Percentiles rank a stretch among this genome's conserved stretches.
phyloP scores from a whole-genome alignment of 2,888 invertebrate species.

The Lamellibrachia satsuma region DNA sequence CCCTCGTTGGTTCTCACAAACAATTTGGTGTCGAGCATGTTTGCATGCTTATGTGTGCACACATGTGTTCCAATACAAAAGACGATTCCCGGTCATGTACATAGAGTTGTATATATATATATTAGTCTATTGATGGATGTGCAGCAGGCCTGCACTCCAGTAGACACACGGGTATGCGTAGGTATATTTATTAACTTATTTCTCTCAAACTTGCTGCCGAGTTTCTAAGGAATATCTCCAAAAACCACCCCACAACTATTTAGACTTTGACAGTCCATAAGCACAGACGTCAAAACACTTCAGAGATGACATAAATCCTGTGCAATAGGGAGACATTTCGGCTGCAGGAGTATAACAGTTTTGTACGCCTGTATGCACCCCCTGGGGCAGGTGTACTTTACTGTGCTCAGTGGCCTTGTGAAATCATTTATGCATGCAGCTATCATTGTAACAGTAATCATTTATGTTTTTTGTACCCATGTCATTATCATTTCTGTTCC shows the following conservation, averaged over 20 bases:
- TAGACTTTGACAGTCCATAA: background rate
- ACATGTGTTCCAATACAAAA: background rate
- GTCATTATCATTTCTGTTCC: background rate
- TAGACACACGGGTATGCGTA: background rate
- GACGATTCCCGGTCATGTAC: background rate
- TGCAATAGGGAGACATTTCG: background rate
- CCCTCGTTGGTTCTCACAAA: background rate
- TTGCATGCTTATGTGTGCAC: background rate
- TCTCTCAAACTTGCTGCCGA: background rate
- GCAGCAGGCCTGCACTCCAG: background rate
- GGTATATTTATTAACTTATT: constrained; percentile 13
- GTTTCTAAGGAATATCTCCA: background rate
- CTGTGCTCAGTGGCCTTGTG: background rate
- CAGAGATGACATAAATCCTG: background rate
- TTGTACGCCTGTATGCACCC: background rate
- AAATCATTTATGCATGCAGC: background rate
- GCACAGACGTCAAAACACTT: background rate
- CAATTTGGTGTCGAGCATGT: background rate
- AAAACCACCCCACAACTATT: background rate
- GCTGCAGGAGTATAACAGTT: background rate
- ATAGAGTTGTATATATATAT: background rate
- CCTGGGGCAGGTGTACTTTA: background rate
- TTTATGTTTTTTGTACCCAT: background rate
- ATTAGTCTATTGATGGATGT: background rate
- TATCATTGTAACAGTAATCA: background rate